Conservation (phyloP, 2,113 vertebrate species). For the Hymenochirus boettgeri region DNA sequence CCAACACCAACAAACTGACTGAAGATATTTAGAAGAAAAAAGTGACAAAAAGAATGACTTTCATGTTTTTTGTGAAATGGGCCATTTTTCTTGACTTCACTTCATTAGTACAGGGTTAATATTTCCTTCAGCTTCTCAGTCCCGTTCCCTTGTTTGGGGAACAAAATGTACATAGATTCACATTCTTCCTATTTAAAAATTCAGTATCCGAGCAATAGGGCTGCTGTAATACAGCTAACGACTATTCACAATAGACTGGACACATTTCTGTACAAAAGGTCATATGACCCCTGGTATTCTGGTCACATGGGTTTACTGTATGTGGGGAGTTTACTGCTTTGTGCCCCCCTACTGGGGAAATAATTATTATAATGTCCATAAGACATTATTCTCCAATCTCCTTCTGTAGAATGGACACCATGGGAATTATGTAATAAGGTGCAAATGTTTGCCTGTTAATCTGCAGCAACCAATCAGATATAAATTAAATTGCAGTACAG, state of each 20-base stretch:
- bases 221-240: neutral
- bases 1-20: too few relatives aligned
- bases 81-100: slow-evolving; percentile 26
- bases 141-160: slow-evolving; percentile 4
- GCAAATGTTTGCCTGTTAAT: too few relatives aligned
- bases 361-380: too few relatives aligned
- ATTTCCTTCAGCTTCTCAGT: slow-evolving; percentile 26
- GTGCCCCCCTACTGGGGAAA: too few relatives aligned
- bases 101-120: slow-evolving; percentile 19
- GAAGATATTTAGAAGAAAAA: slow-evolving; percentile 8
- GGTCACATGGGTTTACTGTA: neutral
- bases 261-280: slow-evolving; percentile 11
- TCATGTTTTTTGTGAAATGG: slow-evolving; percentile 7
- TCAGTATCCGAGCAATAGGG: slow-evolving; percentile 19
- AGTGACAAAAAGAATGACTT: slow-evolving; percentile 1
- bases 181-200: slow-evolving; percentile 25
- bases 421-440: too few relatives aligned
- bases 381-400: too few relatives aligned
- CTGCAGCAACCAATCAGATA: too few relatives aligned
- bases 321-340: slow-evolving; percentile 2
- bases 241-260: neutral
- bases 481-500: too few relatives aligned
- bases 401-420: too few relatives aligned
- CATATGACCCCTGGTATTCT: neutral
- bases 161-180: neutral